A percentile compares a stretch with the other conserved stretches of the same genome.
Evolutionary conservation across 2,113 vertebrate species (phyloP).

Genomic region (Amia ocellicauda): DNA sequence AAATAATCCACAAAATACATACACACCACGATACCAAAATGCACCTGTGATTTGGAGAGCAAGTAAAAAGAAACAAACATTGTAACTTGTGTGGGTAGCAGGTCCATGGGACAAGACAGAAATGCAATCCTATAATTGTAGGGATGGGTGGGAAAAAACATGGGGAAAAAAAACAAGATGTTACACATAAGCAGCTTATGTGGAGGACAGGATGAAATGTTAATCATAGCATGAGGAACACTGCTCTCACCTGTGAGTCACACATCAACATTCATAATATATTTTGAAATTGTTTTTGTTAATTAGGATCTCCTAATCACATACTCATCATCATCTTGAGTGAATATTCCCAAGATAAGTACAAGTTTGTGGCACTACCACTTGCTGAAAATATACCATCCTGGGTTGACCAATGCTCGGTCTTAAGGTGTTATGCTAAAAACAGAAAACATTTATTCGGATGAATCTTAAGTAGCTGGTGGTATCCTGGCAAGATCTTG

Average conservation of each 20-base stretch:
- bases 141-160: slow-evolving; percentile 7
- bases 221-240: slow-evolving; percentile 4
- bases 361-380: too few species aligned
- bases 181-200: slow-evolving; percentile 11
- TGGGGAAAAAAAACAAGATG: slow-evolving; percentile 17
- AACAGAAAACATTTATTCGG: too few species aligned
- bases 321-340: too few species aligned
- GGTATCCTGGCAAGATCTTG: too few species aligned
- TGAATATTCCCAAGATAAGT: too few species aligned
- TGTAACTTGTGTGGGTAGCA: not conserved
- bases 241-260: slow-evolving; percentile 1
- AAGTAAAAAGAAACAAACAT: slow-evolving; percentile 8
- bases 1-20: too few species aligned
- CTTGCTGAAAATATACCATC: too few species aligned
- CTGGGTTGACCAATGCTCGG: too few species aligned
- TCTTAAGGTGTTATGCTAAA: too few species aligned
- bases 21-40: not conserved
- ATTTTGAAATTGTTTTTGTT: slow-evolving; percentile 4
- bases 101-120: not conserved
- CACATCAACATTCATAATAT: not conserved
- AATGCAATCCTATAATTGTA: slow-evolving; percentile 25
- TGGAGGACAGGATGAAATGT: slow-evolving; percentile 2
- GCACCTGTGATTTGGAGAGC: not conserved
- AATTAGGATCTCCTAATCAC: not conserved
- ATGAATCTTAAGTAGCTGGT: too few species aligned